Evolutionary conservation across 2,888 invertebrate genomes (phyloP).

Genomic region (Crioceris asparagi): DNA sequence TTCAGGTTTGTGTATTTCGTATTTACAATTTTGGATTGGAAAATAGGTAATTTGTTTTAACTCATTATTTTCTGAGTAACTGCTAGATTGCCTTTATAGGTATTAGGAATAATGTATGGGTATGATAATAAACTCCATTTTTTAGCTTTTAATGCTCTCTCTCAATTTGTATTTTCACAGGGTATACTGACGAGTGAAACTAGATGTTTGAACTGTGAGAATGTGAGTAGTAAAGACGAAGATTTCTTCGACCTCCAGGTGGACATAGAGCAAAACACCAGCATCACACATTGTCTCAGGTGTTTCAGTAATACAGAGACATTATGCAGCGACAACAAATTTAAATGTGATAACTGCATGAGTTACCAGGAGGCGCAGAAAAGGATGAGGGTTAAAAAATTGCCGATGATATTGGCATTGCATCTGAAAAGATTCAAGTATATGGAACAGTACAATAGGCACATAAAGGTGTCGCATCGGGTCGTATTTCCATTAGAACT

Average conservation of each 20-base stretch:
- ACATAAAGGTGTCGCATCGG: slow-evolving; percentile 97
- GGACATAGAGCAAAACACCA: slow-evolving; percentile 98
- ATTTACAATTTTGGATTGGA: background rate
- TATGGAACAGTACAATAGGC: slow-evolving; percentile 96
- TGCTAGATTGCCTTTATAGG: no score
- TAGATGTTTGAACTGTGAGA: slow-evolving; percentile 97
- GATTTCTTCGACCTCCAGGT: slow-evolving; percentile 99
- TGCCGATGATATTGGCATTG: slow-evolving; percentile 93
- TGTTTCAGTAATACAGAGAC: slow-evolving; percentile 99
- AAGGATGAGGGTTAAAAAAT: slow-evolving; percentile 96
- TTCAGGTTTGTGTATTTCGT: slow-evolving; percentile 51
- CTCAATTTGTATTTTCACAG: slow-evolving; percentile 21
- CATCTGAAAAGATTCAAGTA: slow-evolving; percentile 97
- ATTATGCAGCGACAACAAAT: slow-evolving; percentile 97
- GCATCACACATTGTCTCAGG: slow-evolving; percentile 94
- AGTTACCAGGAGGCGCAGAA: slow-evolving; percentile 99
- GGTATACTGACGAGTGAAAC: slow-evolving; percentile 99
- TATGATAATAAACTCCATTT: no score
- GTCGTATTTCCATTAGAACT: slow-evolving; percentile 98
- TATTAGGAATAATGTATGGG: no score
- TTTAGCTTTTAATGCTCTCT: background rate
- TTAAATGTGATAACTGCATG: slow-evolving; percentile 98
- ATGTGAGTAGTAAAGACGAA: slow-evolving; percentile 98
- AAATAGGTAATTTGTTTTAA: background rate
- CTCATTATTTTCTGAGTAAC: no score